Evolutionary conservation across 92 coral and sea anemone genomes (phyloP), one percentile per base, ranked within the genome.

Genomic region (Galaxea fascicularis): DNA sequence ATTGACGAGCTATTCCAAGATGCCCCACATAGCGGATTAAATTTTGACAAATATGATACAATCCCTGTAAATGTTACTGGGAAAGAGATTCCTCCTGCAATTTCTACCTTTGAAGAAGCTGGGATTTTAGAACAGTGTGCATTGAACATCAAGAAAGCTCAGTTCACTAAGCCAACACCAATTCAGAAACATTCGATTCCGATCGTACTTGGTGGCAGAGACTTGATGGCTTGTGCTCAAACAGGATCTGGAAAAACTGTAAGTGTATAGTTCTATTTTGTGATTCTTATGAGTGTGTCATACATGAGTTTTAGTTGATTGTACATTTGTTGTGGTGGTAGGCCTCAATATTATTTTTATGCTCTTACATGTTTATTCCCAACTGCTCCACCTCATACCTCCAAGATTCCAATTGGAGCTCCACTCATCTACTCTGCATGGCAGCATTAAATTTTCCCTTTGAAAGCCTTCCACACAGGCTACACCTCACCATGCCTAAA

Each of bases 211-310:
- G 74, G 84, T 65, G 99, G 99, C 27, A 71, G 95, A 74, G 99
- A 96, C 65, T 89, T 96, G 57, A 96, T 96, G 99, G 99, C 99
- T 24, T 96, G 99, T 87, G 99, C 99, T 12, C 99, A 96, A 72
- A 96, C 99, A 30, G 99, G 99, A 10, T 96, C 99, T 17, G 99
- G 99, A 29, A 96, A 96, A 87, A 97, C 99, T 24, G 99, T 97
- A 83, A 91, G 94, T 85, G 39, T 9, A 58, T 35, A 35, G 41
- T 6, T 35, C 41, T 35, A 35, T 35, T 35, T 35, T 35, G 3
- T 35, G 41, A 2, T 35, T 35, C 41, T 35, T 35, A 2, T 35
- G 41, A 35, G 41, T 35, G 6, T 2, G 41, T 35, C 41, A 35
- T 35, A 6, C 6, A 35, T 35, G 2, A 2, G 6, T 35, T 35